Evolutionary conservation across 2,113 vertebrate species (phyloP).

Genomic region (Saccopteryx leptura): DNA sequence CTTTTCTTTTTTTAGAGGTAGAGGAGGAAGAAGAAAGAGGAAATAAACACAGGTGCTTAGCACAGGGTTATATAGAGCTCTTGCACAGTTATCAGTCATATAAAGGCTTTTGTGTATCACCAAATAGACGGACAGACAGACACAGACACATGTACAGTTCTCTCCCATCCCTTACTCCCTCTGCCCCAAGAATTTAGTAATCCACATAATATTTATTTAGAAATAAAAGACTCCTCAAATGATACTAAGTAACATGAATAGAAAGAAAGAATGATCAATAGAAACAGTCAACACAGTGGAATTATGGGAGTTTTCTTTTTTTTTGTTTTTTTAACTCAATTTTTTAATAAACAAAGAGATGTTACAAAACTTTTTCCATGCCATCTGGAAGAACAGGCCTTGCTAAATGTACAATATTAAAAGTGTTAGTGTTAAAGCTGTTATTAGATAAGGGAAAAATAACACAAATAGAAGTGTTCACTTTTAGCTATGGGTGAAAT

Average conservation of each 20-base stretch:
- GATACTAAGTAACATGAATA: conserved; percentile 37
- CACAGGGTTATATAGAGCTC: conserved; percentile 59
- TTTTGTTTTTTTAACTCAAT: background rate
- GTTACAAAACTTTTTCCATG: background rate
- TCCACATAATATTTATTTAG: conserved; percentile 24
- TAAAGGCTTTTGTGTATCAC: conserved; percentile 24
- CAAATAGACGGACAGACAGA: background rate
- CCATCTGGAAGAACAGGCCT: background rate
- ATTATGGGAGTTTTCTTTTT: background rate
- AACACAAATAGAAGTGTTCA: background rate
- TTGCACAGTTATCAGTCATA: conserved; percentile 56
- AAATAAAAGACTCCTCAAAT: conserved; percentile 22
- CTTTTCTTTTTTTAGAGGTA: conserved; percentile 83
- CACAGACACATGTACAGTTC: background rate
- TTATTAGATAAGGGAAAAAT: background rate
- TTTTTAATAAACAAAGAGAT: background rate
- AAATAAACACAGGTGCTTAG: conserved; percentile 84
- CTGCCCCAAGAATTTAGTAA: background rate
- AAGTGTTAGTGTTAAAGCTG: background rate
- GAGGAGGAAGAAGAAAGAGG: conserved; percentile 85
- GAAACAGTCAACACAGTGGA: background rate
- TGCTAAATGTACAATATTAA: background rate
- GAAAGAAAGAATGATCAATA: conserved; percentile 23
- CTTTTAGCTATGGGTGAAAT: background rate
- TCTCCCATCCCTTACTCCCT: background rate